A percentile compares a stretch with the other conserved stretches of the same genome.
These are phyloP conservation scores for Eubasilissa regina DNA, from an alignment of 1,140 invertebrate genomes.

Conservation along the genomic window DNA sequence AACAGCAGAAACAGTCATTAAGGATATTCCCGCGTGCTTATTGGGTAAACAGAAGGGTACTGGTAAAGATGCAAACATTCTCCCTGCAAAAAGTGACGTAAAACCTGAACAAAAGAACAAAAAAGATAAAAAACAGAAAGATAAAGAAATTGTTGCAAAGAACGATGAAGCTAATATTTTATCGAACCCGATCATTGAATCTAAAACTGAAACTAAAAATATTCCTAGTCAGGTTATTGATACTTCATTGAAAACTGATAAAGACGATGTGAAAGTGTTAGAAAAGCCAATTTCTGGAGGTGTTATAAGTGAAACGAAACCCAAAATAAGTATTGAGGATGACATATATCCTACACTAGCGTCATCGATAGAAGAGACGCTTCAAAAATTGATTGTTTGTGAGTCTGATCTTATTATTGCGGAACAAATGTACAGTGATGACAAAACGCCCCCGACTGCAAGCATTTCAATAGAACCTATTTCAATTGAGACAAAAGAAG, in stretches of 20 bases:
- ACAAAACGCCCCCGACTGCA: neutral
- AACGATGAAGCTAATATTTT: neutral
- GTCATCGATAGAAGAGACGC: conserved; percentile 56
- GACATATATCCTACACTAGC: conserved; percentile 53
- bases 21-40: neutral
- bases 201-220: neutral
- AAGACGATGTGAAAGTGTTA: conserved; percentile 21
- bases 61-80: too few species aligned
- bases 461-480: neutral
- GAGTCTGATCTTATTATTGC: conserved; percentile 51
- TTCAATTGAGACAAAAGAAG: neutral
- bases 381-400: conserved; percentile 56
- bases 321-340: conserved; percentile 30
- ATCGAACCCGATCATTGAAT: conserved; percentile 1
- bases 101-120: conserved; percentile 46
- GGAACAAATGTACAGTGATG: conserved; percentile 43
- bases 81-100: conserved; percentile 12
- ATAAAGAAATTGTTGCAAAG: conserved; percentile 34
- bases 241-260: neutral
- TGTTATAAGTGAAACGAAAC: neutral
- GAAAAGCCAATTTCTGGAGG: neutral
- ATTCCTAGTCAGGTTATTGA: neutral
- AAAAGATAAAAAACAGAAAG: conserved; percentile 47
- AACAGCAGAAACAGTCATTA: conserved; percentile 25
- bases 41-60: too few species aligned